Evolutionary conservation across 2,888 invertebrate genomes (phyloP).

Genomic region (Drosophila peninsularis): DNA sequence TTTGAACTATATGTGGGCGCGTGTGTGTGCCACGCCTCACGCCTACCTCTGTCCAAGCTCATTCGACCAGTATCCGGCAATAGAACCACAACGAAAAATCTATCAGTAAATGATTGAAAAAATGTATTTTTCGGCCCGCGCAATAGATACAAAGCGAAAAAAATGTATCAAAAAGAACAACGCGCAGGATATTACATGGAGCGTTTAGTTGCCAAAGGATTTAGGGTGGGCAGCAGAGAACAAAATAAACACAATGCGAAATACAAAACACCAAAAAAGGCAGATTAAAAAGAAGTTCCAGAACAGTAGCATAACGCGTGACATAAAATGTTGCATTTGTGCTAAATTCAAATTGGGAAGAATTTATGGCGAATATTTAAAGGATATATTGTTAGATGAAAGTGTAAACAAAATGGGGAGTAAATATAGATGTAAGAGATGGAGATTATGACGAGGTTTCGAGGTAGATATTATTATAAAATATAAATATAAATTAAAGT

Average conservation of each 20-base stretch:
- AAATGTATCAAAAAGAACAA: constrained; percentile 26
- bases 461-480: neutral
- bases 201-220: constrained; percentile 56
- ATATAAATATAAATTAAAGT: neutral
- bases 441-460: neutral
- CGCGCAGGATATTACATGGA: constrained; percentile 55
- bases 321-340: constrained; percentile 11
- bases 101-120: constrained; percentile 68
- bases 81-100: constrained; percentile 62
- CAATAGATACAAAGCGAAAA: constrained; percentile 15
- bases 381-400: neutral
- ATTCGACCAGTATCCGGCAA: constrained; percentile 45
- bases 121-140: constrained; percentile 43
- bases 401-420: neutral
- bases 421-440: neutral
- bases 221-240: constrained; percentile 10
- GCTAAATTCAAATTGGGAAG: neutral
- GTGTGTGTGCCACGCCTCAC: constrained; percentile 18
- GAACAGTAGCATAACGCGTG: constrained; percentile 12
- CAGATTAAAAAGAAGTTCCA: neutral
- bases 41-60: constrained; percentile 24
- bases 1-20: constrained; percentile 57
- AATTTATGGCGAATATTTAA: neutral
- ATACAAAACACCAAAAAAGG: neutral
- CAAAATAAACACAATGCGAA: constrained; percentile 17